Base-by-base conservation (phyloP, 2,888 invertebrate species). In the Nomada fucata region DNA sequence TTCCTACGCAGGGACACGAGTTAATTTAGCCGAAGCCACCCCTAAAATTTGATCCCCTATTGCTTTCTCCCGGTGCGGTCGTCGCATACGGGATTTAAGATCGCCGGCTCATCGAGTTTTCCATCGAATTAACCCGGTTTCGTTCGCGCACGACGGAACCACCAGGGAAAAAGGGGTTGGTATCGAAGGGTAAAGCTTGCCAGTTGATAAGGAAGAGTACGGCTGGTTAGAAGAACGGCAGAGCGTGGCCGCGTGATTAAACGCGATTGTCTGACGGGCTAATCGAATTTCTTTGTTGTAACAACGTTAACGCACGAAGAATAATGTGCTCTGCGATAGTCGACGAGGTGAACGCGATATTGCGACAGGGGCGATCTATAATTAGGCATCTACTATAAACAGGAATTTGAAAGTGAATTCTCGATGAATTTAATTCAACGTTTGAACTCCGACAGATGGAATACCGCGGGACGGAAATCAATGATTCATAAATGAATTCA, bases 61-160 rank as follows among this genome's bases (percentile, higher is more conserved):
- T 53, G 52, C 71, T 47, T 53, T 18, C 53, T 42, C 71, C 64
- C 59, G 15, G 79, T 71, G 70, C 36, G 65, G 36, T 26, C 55
- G 71, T 11, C 36, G 78, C 71, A 55, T 68, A 68, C 73, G 63
- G 53, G 79, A 74, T 74, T 81, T 74, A 73, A 80, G 81, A 74
- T 79, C 52, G 74, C 47, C 73, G 59, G 74, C 74, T 79, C 81
- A 74, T 81, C 79, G 73, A 74, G 68, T 81, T 81, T 81, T 81
- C 81, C 74, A 44, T 59, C 61, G 59, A 65, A 75, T 75, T 81
- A 74, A 60, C 74, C 65, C 69, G 64, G 74, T 79, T 83, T 55
- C 68, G 68, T 65, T 65, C 59, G 63, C 64, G 65, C 70, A 11
- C 44, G 47, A 42, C 23, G 44, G 64, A n/a, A 36, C 10, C 13